These are phyloP conservation scores for Hedychridium roseum DNA, from an alignment of 2,888 invertebrate species.

Conservation along the genomic window DNA sequence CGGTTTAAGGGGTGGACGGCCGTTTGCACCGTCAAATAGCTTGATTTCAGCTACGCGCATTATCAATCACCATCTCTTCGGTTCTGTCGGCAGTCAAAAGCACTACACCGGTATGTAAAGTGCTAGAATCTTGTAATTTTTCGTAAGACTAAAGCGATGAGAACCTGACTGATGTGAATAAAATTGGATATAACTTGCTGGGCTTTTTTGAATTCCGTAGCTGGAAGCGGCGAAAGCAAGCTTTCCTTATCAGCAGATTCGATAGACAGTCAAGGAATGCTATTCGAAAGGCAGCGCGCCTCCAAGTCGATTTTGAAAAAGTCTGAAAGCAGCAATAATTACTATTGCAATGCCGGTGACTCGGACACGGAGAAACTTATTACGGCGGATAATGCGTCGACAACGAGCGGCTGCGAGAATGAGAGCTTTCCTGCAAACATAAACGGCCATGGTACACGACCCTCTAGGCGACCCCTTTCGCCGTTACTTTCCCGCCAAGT, in stretches of 20 bases:
- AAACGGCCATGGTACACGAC: slow-evolving; percentile 40
- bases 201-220: neutral
- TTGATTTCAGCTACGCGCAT: slow-evolving; percentile 76
- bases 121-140: neutral
- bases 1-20: slow-evolving; percentile 63
- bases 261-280: slow-evolving; percentile 71
- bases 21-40: slow-evolving; percentile 72
- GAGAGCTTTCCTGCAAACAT: slow-evolving; percentile 50
- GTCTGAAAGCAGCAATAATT: slow-evolving; percentile 70
- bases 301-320: slow-evolving; percentile 83
- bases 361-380: slow-evolving; percentile 80
- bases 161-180: neutral
- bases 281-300: slow-evolving; percentile 73
- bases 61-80: slow-evolving; percentile 79
- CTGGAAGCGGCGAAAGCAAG: slow-evolving; percentile 67
- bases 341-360: slow-evolving; percentile 66
- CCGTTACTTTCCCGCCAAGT: slow-evolving; percentile 48
- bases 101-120: slow-evolving; percentile 55
- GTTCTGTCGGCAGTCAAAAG: slow-evolving; percentile 66
- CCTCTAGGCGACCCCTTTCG: slow-evolving; percentile 37
- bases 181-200: neutral
- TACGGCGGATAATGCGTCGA: slow-evolving; percentile 72
- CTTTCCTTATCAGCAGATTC: slow-evolving; percentile 76
- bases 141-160: neutral
- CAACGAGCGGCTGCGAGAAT: slow-evolving; percentile 68